Base-by-base conservation (phyloP, 2,888 invertebrate species). In the Drosophila rubida region DNA sequence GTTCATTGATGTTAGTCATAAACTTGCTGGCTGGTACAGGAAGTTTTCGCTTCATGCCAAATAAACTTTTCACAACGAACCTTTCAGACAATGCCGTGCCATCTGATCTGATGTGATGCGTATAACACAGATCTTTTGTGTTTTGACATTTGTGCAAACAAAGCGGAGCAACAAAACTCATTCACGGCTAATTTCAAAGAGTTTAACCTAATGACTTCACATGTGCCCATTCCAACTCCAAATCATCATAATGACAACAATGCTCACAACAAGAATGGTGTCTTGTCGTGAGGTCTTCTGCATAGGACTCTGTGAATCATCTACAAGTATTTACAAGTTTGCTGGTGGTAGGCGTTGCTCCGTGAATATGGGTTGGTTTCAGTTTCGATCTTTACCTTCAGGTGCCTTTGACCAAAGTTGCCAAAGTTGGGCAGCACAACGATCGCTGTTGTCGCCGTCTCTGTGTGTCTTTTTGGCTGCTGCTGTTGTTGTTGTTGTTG, bases 361-460 rank as follows among this genome's bases (percentile, higher is more conserved):
- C 6, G 39, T 48, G 37, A 39, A 59, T 67, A 16, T 41, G 19
- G 48, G 46, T 57, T 41, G 19, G 48, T 49, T 59, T 68, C 23
- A 73, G 66, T 62, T 82, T 74, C 66, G 51, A 69, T 71, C 57
- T 67, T 86, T 72, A 74, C 80, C 86, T 86, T 86, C 86, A 48
- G 50, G 53, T 5, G 70, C 71, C 55, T 71, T 53, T 53, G 65
- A 35, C 42, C 54, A 70, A 59, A 64, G 30, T 64, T 58, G 55
- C 37, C 58, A 70, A 70, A 70, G 30, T 63, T 63, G 46, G 55
- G 16, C 51, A 51, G 46, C 35, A 48, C 55, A 44, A 59, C 45
- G 9, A 51, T 16, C 25, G n/a, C 11, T 30, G 39, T 51, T 16
- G 30, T 11, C 27, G 30, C 19, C 19, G 19, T 19, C 3, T 19